Evolutionary conservation across 2,797 vertebrate species (phyloP).

Genomic region (Danio kyathit): DNA sequence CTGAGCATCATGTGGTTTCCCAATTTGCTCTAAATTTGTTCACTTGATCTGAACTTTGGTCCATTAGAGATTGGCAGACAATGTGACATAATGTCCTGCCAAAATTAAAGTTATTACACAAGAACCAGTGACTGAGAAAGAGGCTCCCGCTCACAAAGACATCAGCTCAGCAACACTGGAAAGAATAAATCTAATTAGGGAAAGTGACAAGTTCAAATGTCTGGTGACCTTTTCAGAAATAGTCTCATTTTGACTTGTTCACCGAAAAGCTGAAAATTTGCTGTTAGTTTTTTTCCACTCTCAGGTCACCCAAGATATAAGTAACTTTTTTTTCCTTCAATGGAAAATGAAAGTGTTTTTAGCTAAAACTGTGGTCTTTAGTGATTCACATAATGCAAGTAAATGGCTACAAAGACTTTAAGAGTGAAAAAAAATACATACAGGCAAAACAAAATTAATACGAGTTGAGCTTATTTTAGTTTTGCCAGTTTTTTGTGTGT

Average conservation of each 20-base stretch:
- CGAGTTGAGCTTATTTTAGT: too few species aligned
- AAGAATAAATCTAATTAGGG: background rate
- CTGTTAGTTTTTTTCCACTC: too few species aligned
- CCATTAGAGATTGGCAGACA: conserved; percentile 23
- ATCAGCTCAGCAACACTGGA: conserved; percentile 36
- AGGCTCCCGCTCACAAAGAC: background rate
- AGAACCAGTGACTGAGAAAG: conserved; percentile 26
- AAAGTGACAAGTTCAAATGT: conserved; percentile 32
- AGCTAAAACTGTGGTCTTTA: too few species aligned
- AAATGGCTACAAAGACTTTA: too few species aligned
- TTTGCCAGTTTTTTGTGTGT: too few species aligned
- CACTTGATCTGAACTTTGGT: conserved; percentile 47
- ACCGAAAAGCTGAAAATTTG: background rate
- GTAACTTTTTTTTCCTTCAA: too few species aligned
- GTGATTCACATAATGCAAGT: too few species aligned
- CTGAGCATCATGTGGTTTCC: conserved; percentile 15
- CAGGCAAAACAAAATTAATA: too few species aligned
- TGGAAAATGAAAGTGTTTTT: too few species aligned
- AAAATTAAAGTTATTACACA: conserved; percentile 59
- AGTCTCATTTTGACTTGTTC: background rate
- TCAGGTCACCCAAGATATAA: too few species aligned
- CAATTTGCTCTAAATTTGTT: conserved; percentile 37
- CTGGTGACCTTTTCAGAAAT: background rate
- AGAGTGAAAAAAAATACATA: too few species aligned
- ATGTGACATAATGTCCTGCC: conserved; percentile 58